Base-by-base conservation (phyloP, 92 coral and sea anemone species). In the Ricordea florida region DNA sequence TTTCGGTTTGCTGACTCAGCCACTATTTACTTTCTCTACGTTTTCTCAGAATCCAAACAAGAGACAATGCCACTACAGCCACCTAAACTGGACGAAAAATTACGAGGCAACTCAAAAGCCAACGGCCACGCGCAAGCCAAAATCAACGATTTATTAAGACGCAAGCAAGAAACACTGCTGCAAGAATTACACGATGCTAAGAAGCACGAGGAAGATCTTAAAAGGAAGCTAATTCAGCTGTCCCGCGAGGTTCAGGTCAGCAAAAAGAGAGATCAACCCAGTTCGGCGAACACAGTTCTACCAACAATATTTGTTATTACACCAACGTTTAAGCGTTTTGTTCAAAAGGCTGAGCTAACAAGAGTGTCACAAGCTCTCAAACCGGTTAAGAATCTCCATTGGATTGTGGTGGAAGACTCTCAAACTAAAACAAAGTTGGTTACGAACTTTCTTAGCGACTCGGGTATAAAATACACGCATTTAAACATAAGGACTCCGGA, bases 381-480 rank as follows among this genome's bases (percentile, higher is more conserved):
- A 60, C 77, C 78, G 25, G 86, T 86, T 14, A 65, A 37, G 35
- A 82, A 75, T 29, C 74, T 93, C 20, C 98, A 90, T 66, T 93
- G 98, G 98, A 86, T 93, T 48, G 72, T 93, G 18, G 90, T 93
- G 9, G 98, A 93, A 60, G 98, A 93, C 66, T 86, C 98, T 6
- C 35, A 18, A 3, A 57, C 56, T 21, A 89, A 85, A 60, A 82
- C 92, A 22, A 64, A 62, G 23, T 58, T 86, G 15, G 98, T 93
- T 0, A 45, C 60, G 13, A 49, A 26, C 7, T 82, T 93, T 30
- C 58, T 89, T 21, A 57, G 33, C 17, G 71, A 35, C 7, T 66
- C 92, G 29, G 96, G 88, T 21, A 57, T 93, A 26, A 79, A 33
- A 14, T 78, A 70, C 52, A 93, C 98, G 0, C 96, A 89, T 65